Conservation (phyloP, 2,888 invertebrate species). For the Malthinus flaveolus region DNA sequence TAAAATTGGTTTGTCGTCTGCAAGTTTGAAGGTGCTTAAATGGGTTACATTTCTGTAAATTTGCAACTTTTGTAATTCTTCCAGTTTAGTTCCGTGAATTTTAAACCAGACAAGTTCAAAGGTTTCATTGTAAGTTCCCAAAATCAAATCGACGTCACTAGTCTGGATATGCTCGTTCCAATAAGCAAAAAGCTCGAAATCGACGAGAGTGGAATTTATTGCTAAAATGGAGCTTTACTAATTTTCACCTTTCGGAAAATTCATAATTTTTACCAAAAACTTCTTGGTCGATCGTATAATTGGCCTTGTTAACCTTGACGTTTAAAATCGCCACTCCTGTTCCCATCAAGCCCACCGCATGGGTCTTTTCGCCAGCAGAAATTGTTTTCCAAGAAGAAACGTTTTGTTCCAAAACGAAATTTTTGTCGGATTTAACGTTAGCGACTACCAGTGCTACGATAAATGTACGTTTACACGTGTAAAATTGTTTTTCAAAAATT, state of each 20-base stretch:
- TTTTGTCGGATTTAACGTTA: slow-evolving; percentile 35
- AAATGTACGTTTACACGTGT: background rate
- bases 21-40: slow-evolving; percentile 34
- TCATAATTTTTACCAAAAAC: slow-evolving; percentile 10
- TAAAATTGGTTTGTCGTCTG: slow-evolving; percentile 14
- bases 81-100: slow-evolving; percentile 37
- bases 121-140: slow-evolving; percentile 37
- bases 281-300: slow-evolving; percentile 1
- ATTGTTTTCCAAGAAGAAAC: slow-evolving; percentile 38
- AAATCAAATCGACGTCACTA: slow-evolving; percentile 37
- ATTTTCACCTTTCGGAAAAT: background rate
- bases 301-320: slow-evolving; percentile 15
- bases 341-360: slow-evolving; percentile 35
- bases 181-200: slow-evolving; percentile 38
- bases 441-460: slow-evolving; percentile 39
- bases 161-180: slow-evolving; percentile 31
- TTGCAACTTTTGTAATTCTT: slow-evolving; percentile 16
- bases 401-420: slow-evolving; percentile 32
- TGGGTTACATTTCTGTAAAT: slow-evolving; percentile 33
- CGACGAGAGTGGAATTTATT: slow-evolving; percentile 26
- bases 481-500: background rate
- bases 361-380: slow-evolving; percentile 30
- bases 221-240: slow-evolving; percentile 16
- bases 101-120: slow-evolving; percentile 46
- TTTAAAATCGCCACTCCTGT: slow-evolving; percentile 33